Base-by-base conservation (phyloP, 92 coral and sea anemone genomes). In the Muricea muricata region DNA sequence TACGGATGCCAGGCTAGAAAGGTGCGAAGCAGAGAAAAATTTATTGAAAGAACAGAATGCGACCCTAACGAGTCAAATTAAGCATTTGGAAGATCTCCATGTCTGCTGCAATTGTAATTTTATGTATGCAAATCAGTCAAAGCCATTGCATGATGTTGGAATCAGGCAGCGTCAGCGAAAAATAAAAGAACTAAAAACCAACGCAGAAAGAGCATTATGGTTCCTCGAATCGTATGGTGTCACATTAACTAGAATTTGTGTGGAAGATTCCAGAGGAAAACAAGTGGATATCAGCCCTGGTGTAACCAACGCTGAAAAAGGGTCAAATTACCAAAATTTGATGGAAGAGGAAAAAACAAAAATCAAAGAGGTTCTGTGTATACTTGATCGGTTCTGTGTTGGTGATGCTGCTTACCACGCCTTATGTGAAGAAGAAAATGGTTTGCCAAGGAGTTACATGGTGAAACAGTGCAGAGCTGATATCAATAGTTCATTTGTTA, bases 181-280 rank as follows among this genome's bases (percentile, higher is more conserved):
- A 31, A 54, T 88, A 65, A 88, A 76, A 30, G 76, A 65, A 33
- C 26, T 89, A 2, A 78, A 69, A 72, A 84, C 86, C 30, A 89
- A 80, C 30, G 89, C 88, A 26, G 70, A 55, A 61, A 85, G 32
- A 76, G 87, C 92, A 17, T 84, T 89, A 40, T 89, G 89, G 92
- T 84, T 89, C 40, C 23, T 85, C 25, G 87, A 89, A 25, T 58
- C 89, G 1, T 89, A 84, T 89, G 89, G 92, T 39, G 32, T 84
- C 13, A 60, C 80, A 29, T 73, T 87, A 25, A n/a, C n/a, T n/a
- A n/a, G n/a, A n/a, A n/a, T n/a, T n/a, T n/a, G n/a, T n/a, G n/a
- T n/a, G n/a, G n/a, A n/a, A n/a, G n/a, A n/a, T n/a, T n/a, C n/a
- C n/a, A n/a, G n/a, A n/a, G n/a, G n/a, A n/a, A n/a, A n/a, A n/a